A percentile compares a stretch with the other conserved stretches of the same genome.
Conservation (phyloP, 2,797 vertebrate species). For the Pristis pectinata region DNA sequence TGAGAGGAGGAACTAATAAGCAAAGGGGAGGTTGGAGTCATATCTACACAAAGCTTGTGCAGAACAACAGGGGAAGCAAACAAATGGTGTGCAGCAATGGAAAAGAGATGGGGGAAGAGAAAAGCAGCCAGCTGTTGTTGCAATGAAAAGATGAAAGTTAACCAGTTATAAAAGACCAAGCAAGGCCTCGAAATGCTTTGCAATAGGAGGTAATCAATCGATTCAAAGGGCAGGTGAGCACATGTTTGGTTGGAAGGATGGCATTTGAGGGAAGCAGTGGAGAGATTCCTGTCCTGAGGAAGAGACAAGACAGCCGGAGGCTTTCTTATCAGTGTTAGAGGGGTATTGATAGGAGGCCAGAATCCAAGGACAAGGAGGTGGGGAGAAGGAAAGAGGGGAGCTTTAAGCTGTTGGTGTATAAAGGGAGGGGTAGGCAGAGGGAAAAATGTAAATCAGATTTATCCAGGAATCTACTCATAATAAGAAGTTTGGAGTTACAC, state of each 20-base stretch:
- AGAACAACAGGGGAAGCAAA: background rate
- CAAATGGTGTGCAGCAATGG: background rate
- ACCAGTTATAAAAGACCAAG: slow-evolving; percentile 44
- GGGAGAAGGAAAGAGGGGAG: too few species aligned
- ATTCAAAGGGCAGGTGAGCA: slow-evolving; percentile 42
- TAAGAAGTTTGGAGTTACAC: background rate
- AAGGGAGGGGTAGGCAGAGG: slow-evolving; percentile 27
- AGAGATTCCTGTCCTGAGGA: slow-evolving; percentile 43
- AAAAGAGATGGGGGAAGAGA: slow-evolving; percentile 33
- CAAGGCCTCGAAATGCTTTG: slow-evolving; percentile 44
- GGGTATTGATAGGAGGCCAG: too few species aligned
- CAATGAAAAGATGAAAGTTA: slow-evolving; percentile 51
- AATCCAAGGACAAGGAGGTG: background rate
- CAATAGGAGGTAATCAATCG: background rate
- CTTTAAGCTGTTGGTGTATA: too few species aligned
- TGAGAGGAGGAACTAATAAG: background rate
- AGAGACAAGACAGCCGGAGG: slow-evolving; percentile 46
- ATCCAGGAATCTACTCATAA: too few species aligned
- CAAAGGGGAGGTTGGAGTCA: background rate
- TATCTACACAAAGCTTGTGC: background rate
- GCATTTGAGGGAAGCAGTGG: slow-evolving; percentile 43
- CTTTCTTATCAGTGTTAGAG: slow-evolving; percentile 38
- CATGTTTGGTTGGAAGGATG: slow-evolving; percentile 42
- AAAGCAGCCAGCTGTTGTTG: slow-evolving; percentile 58
- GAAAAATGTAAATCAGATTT: slow-evolving; percentile 29